Base-by-base conservation (phyloP, 2,888 invertebrate genomes). In the Linnaemya vulpina region DNA sequence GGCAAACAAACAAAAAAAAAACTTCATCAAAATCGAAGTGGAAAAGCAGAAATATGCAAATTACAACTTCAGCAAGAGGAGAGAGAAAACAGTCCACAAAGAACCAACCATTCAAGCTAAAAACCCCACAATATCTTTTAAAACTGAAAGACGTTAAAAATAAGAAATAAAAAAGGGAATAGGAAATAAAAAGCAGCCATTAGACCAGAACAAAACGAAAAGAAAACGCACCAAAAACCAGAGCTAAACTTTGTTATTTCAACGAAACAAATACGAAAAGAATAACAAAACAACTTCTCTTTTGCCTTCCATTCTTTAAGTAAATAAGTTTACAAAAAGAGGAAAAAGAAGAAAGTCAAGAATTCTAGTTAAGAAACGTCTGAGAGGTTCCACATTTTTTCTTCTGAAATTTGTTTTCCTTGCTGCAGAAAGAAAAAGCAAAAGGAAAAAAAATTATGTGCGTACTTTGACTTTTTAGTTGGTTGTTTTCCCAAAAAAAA, bases 171-270 rank as follows among this genome's bases (percentile, higher is more conserved):
- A 49, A 17, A 1, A 20, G 17, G 51, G 20, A 35, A 40, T 46
- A 49, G 38, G 30, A 70, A 63, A 40, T 46, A 17, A 55, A 38
- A 70, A 70, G 43, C 75, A 53, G 11, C 80, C 80, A 84, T 80
- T 84, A 80, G 65, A 82, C 73, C 73, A 74, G 20, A 46, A 73
- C 65, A 43, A 70, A 75, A 55, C 25, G 9, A 38, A 75, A 35
- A 53, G n/a, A 53, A 46, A 62, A 79, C 35, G 78, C 78, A 35
- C 30, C 17, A 43, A 62, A 78, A 51, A 68, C 70, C 43, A 71
- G 76, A 46, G 38, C 62, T 74, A 85, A 85, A 83, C 85, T 82
- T 82, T 82, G 67, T 73, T 82, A 73, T 84, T 84, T 62, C 15
- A 71, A 46, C 20, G 60, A 63, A 83, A 77, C 43, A 75, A 79